Evolutionary conservation across 2,113 vertebrate species (phyloP).

Genomic region (Entomyzon cyanotis): DNA sequence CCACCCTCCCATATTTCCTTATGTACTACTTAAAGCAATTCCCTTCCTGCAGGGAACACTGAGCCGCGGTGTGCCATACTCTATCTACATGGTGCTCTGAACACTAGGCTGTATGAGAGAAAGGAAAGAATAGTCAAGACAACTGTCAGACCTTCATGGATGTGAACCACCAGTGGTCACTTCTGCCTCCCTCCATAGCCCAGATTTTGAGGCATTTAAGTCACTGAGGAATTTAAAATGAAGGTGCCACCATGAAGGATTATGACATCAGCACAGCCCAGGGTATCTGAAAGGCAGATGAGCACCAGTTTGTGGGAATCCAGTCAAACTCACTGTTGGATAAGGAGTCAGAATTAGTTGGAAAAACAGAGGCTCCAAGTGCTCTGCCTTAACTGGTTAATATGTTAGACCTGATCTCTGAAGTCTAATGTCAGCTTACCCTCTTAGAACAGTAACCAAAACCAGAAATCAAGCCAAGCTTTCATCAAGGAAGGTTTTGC

Average conservation of each 20-base stretch:
- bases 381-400: neutral
- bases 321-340: neutral
- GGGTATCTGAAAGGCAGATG: neutral
- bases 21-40: neutral
- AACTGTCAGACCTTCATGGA: neutral
- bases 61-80: rapidly evolving
- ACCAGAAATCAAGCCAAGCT: neutral
- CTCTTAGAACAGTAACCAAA: neutral
- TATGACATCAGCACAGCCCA: neutral
- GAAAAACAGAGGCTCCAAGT: neutral
- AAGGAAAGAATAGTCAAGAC: neutral
- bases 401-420: neutral
- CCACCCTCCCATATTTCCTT: neutral
- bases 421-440: neutral
- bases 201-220: neutral
- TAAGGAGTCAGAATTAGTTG: neutral
- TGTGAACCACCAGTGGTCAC: neutral
- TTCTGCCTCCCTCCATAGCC: neutral
- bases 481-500: neutral
- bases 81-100: neutral
- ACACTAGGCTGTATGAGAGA: neutral
- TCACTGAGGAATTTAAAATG: neutral
- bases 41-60: neutral
- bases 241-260: neutral
- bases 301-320: neutral